Percentiles rank a stretch among this genome's conserved stretches.
Evolutionary conservation across 2,113 vertebrate species (phyloP).

Genomic region (Muscicapa adusta): DNA sequence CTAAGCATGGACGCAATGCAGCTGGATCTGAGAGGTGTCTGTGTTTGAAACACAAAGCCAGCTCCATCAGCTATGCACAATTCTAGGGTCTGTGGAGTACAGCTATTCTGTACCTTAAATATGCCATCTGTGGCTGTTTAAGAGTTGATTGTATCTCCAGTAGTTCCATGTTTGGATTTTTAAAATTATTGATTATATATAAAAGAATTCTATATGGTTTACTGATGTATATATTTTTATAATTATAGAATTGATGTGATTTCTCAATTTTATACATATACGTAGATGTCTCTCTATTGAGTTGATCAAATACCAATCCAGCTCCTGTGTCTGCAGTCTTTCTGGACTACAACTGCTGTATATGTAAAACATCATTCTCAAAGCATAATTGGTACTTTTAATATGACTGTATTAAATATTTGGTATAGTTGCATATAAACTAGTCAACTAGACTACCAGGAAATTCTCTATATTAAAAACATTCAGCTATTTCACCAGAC

Average conservation of each 20-base stretch:
- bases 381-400: background rate
- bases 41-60: background rate
- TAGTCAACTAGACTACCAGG: background rate
- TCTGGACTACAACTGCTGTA: background rate
- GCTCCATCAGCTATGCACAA: background rate
- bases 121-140: background rate
- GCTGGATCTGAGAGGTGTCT: background rate
- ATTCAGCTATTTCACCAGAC: background rate
- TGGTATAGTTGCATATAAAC: background rate
- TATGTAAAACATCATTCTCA: background rate
- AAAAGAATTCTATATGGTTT: background rate
- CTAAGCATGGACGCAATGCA: background rate
- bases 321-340: background rate
- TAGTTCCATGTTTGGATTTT: background rate
- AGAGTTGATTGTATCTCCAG: background rate
- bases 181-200: background rate
- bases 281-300: background rate
- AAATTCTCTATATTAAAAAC: background rate
- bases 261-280: background rate
- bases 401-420: background rate
- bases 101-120: background rate
- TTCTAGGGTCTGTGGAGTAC: background rate
- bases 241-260: background rate
- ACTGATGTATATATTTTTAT: background rate
- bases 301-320: background rate